Base-by-base conservation (phyloP, 1,140 invertebrate genomes). In the Heliconius melpomene region DNA sequence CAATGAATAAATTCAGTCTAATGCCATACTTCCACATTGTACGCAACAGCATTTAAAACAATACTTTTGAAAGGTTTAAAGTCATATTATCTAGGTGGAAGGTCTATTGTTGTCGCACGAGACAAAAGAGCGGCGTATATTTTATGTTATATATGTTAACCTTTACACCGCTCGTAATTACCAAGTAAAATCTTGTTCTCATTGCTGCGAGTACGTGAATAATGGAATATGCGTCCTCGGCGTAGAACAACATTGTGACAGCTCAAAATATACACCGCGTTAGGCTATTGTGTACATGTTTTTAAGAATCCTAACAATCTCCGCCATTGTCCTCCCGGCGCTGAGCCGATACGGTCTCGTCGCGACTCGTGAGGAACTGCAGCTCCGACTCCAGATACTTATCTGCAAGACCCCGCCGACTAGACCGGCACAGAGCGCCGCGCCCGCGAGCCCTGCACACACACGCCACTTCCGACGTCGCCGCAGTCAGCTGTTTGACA, bases 401-500 rank as follows among this genome's bases (percentile, higher is more conserved):
- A 77, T 77, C 76, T 77, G 32, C 73, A 72, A 79, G 78, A 79
- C 54, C 36, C 72, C 18, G 5, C 78, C 72, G 78, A 66, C 70
- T 60, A 74, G 57, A 52, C 52, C 72, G 38, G 54, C 11, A 66
- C 52, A 74, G 78, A 32, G 54, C 40, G 78, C 72, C 72, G 73
- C 77, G 50, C 54, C 57, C 77, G 50, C 32, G 71, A 46, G 40
- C 13, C 40, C 77, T 71, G 32, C 32, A 36, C 32, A 36, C 78
- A 75, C 72, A 74, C 72, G 79, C 79, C 79, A 38, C 74, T 78
- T 76, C 79, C 74, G 73, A 77, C 80, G 80, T 78, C 74, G 77
- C 52, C 83, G 83, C 87, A 90, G 89, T 92, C 91, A 92, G 91
- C 91, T 92, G 91, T 92, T 91, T 89, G 88, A 88, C 88, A 91